Evolutionary conservation across 2,888 invertebrate genomes (phyloP).

Genomic region (Cataglyphis cursor): DNA sequence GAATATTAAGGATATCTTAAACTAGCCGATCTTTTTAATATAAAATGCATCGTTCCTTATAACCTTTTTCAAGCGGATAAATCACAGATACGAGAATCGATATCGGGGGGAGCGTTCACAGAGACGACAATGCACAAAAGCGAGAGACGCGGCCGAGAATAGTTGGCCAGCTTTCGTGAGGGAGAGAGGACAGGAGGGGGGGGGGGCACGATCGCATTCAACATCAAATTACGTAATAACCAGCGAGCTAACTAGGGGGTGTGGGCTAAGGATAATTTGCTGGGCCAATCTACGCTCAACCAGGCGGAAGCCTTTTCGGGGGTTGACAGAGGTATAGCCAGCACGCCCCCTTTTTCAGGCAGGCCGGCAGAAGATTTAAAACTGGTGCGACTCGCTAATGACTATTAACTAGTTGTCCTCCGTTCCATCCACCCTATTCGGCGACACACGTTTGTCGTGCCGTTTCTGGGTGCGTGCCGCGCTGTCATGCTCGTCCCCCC

Average conservation of each 20-base stretch:
- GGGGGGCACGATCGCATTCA: conserved; percentile 66
- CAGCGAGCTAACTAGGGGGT: conserved; percentile 65
- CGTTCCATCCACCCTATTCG: conserved; percentile 73
- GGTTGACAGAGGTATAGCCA: conserved; percentile 72
- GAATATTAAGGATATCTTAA: background rate
- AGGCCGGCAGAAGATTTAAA: conserved; percentile 81
- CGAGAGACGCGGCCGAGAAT: conserved; percentile 66
- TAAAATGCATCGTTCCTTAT: conserved; percentile 14
- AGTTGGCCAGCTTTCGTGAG: conserved; percentile 69
- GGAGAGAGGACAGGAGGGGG: conserved; percentile 34
- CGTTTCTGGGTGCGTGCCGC: conserved; percentile 71
- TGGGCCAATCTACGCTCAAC: conserved; percentile 70
- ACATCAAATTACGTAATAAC: conserved; percentile 75
- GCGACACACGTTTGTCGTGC: conserved; percentile 74
- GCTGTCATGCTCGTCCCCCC: conserved; percentile 69
- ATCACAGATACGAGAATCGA: background rate
- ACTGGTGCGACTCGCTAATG: conserved; percentile 82
- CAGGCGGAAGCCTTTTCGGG: conserved; percentile 73
- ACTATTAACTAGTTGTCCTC: conserved; percentile 83
- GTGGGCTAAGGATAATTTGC: conserved; percentile 72
- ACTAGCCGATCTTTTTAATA: background rate
- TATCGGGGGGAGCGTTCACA: conserved; percentile 16
- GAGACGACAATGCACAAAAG: conserved; percentile 51
- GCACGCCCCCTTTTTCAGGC: conserved; percentile 68
- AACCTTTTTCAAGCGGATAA: background rate